Percentiles rank a stretch among this genome's conserved stretches.
Conservation (phyloP, 2,888 invertebrate genomes). For the Diarsia mendica region DNA sequence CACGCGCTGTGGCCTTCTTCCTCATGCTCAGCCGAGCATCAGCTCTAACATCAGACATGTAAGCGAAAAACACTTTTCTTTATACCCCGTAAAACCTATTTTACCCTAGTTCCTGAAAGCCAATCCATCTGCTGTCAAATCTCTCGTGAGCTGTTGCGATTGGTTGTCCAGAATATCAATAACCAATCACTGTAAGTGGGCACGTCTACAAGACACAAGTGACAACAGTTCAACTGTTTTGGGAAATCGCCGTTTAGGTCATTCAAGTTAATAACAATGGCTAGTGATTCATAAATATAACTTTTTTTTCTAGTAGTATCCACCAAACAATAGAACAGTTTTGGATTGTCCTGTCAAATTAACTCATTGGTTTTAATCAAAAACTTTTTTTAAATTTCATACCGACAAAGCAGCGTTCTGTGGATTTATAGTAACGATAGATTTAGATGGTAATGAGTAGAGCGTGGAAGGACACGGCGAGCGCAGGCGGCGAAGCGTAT, state of each 20-base stretch:
- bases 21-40: slow-evolving; percentile 90
- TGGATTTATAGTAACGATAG: slow-evolving; percentile 43
- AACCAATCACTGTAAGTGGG: neutral
- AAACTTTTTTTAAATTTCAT: slow-evolving; percentile 17
- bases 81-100: neutral
- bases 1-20: slow-evolving; percentile 92
- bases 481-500: slow-evolving; percentile 77
- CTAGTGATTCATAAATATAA: neutral
- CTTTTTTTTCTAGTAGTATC: neutral
- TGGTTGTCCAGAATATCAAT: slow-evolving; percentile 7
- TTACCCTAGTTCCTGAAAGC: neutral
- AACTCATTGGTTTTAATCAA: neutral
- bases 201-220: neutral
- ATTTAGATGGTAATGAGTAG: slow-evolving; percentile 62
- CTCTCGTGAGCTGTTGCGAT: neutral
- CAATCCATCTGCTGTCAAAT: neutral
- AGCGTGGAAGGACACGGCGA: slow-evolving; percentile 64
- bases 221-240: neutral
- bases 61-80: slow-evolving; percentile 70
- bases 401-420: slow-evolving; percentile 7
- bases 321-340: neutral
- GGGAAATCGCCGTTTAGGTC: neutral
- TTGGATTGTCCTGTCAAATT: neutral
- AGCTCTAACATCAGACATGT: slow-evolving; percentile 90
- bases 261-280: neutral